Conservation (phyloP, 2,888 invertebrate species). For the Leucoma salicis region DNA sequence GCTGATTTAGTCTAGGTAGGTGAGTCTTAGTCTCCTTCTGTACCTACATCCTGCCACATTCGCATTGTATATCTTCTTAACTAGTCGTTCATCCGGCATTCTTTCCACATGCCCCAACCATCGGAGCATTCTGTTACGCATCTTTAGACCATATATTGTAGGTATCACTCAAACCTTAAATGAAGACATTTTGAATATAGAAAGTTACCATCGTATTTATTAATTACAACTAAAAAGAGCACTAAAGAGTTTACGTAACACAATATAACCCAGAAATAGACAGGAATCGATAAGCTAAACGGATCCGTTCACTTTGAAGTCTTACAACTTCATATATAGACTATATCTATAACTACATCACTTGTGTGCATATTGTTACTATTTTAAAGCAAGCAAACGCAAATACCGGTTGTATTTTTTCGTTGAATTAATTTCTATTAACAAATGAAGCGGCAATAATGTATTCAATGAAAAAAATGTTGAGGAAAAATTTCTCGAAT, state of each 20-base stretch:
- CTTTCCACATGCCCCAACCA: too few species aligned
- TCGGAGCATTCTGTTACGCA: too few species aligned
- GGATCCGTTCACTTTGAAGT: constrained; percentile 29
- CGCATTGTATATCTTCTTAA: too few species aligned
- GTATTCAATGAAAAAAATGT: constrained; percentile 17
- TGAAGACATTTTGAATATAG: not conserved
- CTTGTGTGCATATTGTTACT: constrained; percentile 25
- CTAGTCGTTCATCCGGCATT: too few species aligned
- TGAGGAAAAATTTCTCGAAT: constrained; percentile 1
- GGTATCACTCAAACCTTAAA: too few species aligned
- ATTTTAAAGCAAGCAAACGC: constrained; percentile 19
- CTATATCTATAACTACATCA: constrained; percentile 13
- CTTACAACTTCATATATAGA: constrained; percentile 20
- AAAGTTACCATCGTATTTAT: not conserved
- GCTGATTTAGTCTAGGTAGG: too few species aligned
- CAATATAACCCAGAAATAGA: constrained; percentile 10
- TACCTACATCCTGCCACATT: too few species aligned
- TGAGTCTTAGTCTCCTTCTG: too few species aligned
- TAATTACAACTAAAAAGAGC: not conserved
- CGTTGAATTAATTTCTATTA: constrained; percentile 28
- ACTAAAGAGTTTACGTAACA: constrained; percentile 2
- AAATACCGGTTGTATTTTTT: constrained; percentile 22
- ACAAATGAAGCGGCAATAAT: constrained; percentile 24
- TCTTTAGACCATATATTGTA: too few species aligned
- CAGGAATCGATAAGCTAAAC: constrained; percentile 25